These are phyloP conservation scores for Sturnus vulgaris DNA, from an alignment of 2,113 vertebrate genomes.

Conservation along the genomic window DNA sequence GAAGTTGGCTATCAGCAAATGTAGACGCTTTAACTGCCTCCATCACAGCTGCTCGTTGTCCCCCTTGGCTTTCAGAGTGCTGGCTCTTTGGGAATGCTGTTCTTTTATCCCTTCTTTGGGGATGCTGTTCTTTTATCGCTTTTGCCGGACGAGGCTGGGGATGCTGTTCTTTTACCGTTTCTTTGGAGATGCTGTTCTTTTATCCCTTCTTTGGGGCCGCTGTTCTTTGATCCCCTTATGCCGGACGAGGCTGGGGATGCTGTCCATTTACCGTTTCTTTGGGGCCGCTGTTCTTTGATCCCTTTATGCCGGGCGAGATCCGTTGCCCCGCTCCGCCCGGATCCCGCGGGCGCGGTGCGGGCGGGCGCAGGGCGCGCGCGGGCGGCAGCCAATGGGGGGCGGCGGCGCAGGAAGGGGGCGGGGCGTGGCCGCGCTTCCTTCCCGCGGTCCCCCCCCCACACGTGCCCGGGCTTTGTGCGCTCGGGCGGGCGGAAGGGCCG, in stretches of 20 bases:
- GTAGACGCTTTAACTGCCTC: rapidly evolving
- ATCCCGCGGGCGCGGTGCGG: neutral
- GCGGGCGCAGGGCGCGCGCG: neutral
- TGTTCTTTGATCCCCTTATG: too few species aligned
- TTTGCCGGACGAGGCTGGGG: neutral
- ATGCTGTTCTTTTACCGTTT: neutral
- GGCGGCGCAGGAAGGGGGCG: neutral
- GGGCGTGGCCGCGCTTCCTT: neutral
- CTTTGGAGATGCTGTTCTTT: neutral
- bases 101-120: neutral
- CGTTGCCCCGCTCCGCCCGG: neutral
- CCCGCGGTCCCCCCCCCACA: neutral
- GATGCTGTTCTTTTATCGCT: too few species aligned
- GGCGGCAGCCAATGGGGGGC: neutral
- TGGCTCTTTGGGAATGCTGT: rapidly evolving
- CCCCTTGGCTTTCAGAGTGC: rapidly evolving
- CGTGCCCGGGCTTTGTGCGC: conserved; percentile 16
- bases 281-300: neutral
- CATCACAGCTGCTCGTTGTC: rapidly evolving
- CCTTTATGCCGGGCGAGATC: too few species aligned
- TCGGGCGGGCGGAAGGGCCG: neutral
- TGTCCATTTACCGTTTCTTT: too few species aligned
- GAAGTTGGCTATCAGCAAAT: rapidly evolving
- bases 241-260: too few species aligned
- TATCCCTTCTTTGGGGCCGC: too few species aligned